A percentile compares a stretch with the other conserved stretches of the same genome.
Conservation (phyloP, 1,140 invertebrate species). For the Tribolium madens region DNA sequence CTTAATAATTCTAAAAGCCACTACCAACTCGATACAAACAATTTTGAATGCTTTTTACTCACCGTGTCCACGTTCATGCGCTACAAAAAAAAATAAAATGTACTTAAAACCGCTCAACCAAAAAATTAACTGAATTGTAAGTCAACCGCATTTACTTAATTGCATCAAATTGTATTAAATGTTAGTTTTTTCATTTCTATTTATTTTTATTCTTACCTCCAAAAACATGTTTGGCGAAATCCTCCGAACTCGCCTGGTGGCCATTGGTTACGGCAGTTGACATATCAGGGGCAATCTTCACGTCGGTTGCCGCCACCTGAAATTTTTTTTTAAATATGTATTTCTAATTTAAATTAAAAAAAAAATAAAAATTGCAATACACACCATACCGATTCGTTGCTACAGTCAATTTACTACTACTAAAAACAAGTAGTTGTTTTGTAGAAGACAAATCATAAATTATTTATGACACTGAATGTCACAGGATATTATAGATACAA, state of each 20-base stretch:
- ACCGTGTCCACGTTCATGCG: constrained; percentile 26
- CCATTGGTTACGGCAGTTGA: constrained; percentile 57
- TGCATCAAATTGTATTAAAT: not conserved
- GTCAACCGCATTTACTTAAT: not conserved
- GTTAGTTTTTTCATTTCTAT: not conserved
- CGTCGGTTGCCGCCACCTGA: constrained; percentile 54
- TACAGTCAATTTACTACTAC: too few species aligned
- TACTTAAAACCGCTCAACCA: not conserved
- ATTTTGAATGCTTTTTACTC: not conserved
- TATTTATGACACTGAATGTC: too few species aligned
- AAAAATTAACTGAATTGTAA: not conserved
- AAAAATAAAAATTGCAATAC: too few species aligned
- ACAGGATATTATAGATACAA: too few species aligned
- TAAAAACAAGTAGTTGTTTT: too few species aligned
- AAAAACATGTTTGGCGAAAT: constrained; percentile 59
- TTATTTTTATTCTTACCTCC: constrained; percentile 48
- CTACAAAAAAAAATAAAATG: constrained; percentile 39
- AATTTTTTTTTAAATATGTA: too few species aligned
- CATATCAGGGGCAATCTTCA: constrained; percentile 53
- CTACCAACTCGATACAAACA: constrained; percentile 4
- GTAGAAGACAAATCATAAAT: too few species aligned
- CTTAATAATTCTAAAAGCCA: constrained; percentile 12
- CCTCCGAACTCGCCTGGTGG: constrained; percentile 50
- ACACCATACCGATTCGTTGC: too few species aligned
- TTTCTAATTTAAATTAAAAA: too few species aligned